Percentiles rank a stretch among this genome's conserved stretches.
These are phyloP conservation scores for Diadophis punctatus DNA, from an alignment of 2,113 vertebrate species.

Conservation along the genomic window DNA sequence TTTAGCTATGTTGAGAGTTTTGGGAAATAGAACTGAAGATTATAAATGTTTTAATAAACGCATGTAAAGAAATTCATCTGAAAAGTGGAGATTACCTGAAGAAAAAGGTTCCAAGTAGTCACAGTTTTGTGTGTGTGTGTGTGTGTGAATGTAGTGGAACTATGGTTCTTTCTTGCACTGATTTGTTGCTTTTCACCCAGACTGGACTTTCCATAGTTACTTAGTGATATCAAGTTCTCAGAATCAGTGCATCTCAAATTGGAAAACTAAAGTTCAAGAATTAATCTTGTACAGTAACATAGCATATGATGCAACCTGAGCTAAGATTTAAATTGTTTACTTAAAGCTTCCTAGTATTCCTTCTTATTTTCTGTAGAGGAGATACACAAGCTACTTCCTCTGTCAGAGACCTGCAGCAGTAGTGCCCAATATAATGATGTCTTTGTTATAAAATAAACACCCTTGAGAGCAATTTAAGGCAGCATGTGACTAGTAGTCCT, in stretches of 20 bases:
- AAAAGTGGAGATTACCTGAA: not conserved
- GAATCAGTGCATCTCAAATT: not conserved
- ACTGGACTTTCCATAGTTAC: not conserved
- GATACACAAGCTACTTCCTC: not conserved
- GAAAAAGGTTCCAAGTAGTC: not conserved
- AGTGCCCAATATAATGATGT: no score
- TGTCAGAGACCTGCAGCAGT: not conserved
- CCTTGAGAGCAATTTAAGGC: not conserved
- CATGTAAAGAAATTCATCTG: not conserved
- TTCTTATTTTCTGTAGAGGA: not conserved
- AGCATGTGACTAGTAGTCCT: not conserved
- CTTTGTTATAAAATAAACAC: not conserved
- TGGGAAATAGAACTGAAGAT: not conserved
- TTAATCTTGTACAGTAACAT: not conserved
- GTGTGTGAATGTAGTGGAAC: not conserved
- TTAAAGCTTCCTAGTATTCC: not conserved
- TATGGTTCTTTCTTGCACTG: not conserved
- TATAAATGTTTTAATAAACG: not conserved
- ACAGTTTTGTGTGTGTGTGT: not conserved
- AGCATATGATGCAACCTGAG: not conserved
- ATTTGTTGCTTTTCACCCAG: not conserved
- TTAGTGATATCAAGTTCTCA: not conserved
- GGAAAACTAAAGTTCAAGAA: not conserved
- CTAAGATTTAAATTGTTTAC: not conserved
- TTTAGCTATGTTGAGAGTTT: not conserved